Evolutionary conservation across 2,888 invertebrate genomes (phyloP).

Genomic region (Tenthredo amoena): DNA sequence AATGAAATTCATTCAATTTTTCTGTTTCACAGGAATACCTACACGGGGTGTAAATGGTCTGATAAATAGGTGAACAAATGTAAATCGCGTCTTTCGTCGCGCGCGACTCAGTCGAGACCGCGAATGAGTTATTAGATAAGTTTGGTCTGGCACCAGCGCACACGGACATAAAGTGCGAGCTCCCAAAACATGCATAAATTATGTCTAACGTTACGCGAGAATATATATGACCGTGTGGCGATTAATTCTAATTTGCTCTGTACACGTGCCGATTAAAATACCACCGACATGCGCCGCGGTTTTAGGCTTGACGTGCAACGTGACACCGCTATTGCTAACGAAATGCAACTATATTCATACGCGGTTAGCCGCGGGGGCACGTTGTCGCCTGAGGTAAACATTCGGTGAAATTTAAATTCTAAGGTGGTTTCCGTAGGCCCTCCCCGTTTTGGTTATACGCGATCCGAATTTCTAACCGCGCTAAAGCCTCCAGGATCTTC

Average conservation of each 20-base stretch:
- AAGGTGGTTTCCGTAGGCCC: not conserved
- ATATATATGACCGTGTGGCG: slow-evolving; percentile 1
- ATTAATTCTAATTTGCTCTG: slow-evolving; percentile 35
- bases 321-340: slow-evolving; percentile 6
- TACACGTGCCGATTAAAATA: slow-evolving; percentile 33
- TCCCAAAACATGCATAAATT: slow-evolving; percentile 51
- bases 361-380: slow-evolving; percentile 27
- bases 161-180: slow-evolving; percentile 22
- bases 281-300: slow-evolving; percentile 8
- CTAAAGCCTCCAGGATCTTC: slow-evolving; percentile 10
- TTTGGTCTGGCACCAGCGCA: slow-evolving; percentile 28
- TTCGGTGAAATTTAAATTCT: slow-evolving; percentile 46
- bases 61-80: slow-evolving; percentile 24
- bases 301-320: not conserved
- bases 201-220: slow-evolving; percentile 23
- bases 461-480: slow-evolving; percentile 21
- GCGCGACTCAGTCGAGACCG: slow-evolving; percentile 18
- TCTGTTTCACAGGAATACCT: not conserved
- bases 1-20: not conserved
- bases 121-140: slow-evolving; percentile 47
- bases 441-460: slow-evolving; percentile 17
- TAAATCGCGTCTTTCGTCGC: slow-evolving; percentile 44
- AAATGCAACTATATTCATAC: slow-evolving; percentile 22
- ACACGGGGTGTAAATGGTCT: not conserved
- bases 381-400: slow-evolving; percentile 37